phyloP scores from a whole-genome alignment of 2,888 invertebrate species.

The Selenia dentaria region DNA sequence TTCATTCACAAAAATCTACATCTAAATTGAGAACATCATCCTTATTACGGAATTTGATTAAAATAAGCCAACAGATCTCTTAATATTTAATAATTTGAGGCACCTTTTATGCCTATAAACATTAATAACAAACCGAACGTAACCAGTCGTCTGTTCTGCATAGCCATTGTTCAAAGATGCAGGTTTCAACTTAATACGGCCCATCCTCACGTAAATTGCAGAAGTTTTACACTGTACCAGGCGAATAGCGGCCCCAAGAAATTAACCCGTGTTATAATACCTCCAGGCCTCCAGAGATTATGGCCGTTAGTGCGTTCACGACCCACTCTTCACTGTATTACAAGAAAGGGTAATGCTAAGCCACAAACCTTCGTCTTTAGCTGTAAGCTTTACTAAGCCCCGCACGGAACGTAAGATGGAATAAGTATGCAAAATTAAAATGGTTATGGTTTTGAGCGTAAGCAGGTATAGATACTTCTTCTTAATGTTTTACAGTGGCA shows the following conservation, averaged over 20 bases:
- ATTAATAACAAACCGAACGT: slow-evolving; percentile 7
- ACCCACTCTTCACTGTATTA: slow-evolving; percentile 33
- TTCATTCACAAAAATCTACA: too few species aligned
- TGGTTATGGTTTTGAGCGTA: slow-evolving; percentile 28
- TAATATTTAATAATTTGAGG: too few species aligned
- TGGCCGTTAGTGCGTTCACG: slow-evolving; percentile 47
- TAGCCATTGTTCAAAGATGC: slow-evolving; percentile 34
- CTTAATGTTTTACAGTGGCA: too few species aligned
- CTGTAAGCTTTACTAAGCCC: slow-evolving; percentile 33
- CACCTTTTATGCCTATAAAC: too few species aligned
- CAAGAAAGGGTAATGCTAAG: slow-evolving; percentile 45
- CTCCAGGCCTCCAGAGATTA: slow-evolving; percentile 52
- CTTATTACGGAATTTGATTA: too few species aligned
- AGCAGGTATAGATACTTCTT: slow-evolving; percentile 2
- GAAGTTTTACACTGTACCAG: slow-evolving; percentile 48
- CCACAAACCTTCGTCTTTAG: slow-evolving; percentile 30
- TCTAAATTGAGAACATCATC: too few species aligned
- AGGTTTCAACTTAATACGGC: slow-evolving; percentile 43
- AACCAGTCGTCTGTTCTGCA: slow-evolving; percentile 25
- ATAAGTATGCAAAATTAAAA: slow-evolving; percentile 33
- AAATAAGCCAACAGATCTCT: too few species aligned
- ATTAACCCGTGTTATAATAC: slow-evolving; percentile 51
- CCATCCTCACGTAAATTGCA: slow-evolving; percentile 48
- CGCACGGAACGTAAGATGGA: slow-evolving; percentile 25
- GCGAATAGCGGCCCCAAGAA: slow-evolving; percentile 46